phyloP scores from a whole-genome alignment of 2,888 invertebrate genomes.

The Macrostomum cliftonense region DNA sequence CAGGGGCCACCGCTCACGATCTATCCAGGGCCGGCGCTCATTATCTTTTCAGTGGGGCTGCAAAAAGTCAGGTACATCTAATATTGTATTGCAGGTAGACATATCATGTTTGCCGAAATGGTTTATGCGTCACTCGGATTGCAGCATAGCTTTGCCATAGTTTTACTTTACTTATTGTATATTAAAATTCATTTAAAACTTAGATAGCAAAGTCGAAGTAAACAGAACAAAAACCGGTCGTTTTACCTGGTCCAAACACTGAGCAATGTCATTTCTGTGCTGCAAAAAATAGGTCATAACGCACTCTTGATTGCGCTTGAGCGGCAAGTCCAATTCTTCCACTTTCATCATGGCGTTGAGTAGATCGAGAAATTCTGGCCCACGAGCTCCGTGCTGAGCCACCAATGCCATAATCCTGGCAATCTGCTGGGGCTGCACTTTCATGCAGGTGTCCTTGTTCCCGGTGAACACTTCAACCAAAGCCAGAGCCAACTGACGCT shows the following conservation, averaged over 20 bases:
- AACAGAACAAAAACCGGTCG: too few species aligned
- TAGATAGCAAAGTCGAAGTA: too few species aligned
- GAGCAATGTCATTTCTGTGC: slow-evolving; percentile 26
- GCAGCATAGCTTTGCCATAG: too few species aligned
- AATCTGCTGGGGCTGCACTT: slow-evolving; percentile 26
- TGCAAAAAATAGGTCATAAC: slow-evolving; percentile 37
- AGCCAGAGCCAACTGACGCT: slow-evolving; percentile 24
- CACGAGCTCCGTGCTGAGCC: slow-evolving; percentile 19
- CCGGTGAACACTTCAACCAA: slow-evolving; percentile 23
- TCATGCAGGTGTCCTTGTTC: slow-evolving; percentile 31
- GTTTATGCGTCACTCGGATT: too few species aligned
- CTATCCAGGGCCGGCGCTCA: too few species aligned
- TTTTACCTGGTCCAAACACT: slow-evolving; percentile 21
- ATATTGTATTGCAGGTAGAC: too few species aligned
- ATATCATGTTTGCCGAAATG: too few species aligned
- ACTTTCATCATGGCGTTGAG: slow-evolving; percentile 31
- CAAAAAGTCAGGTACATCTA: too few species aligned
- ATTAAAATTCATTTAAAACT: too few species aligned
- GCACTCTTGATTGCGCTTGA: slow-evolving; percentile 32
- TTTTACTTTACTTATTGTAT: too few species aligned
- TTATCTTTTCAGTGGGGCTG: too few species aligned
- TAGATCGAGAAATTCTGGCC: slow-evolving; percentile 30
- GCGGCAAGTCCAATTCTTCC: slow-evolving; percentile 30
- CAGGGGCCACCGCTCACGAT: too few species aligned
- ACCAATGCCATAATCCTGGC: slow-evolving; percentile 27